These are phyloP conservation scores for Boulengerochromis microlepis DNA, from an alignment of 2,113 vertebrate species.

Conservation along the genomic window DNA sequence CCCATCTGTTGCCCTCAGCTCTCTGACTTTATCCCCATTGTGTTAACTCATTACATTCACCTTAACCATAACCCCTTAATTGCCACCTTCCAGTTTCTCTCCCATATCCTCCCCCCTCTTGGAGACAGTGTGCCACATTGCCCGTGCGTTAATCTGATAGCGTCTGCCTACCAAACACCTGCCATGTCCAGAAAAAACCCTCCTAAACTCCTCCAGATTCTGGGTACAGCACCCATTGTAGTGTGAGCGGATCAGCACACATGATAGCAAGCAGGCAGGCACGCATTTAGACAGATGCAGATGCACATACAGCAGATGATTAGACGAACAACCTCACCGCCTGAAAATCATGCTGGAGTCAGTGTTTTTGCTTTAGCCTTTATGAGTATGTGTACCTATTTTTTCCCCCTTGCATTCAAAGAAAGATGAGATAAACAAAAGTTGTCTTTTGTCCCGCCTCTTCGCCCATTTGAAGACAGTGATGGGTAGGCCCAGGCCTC, in stretches of 20 bases:
- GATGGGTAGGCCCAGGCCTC: conserved; percentile 49
- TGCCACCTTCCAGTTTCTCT: conserved; percentile 63
- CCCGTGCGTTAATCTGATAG: conserved; percentile 62
- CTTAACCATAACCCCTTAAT: conserved; percentile 70
- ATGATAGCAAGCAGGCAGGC: not conserved
- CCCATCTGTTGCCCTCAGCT: conserved; percentile 70
- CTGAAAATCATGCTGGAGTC: not conserved
- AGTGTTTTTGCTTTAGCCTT: not conserved
- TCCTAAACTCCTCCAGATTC: conserved; percentile 32
- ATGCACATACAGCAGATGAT: conserved; percentile 30
- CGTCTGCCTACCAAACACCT: conserved; percentile 68
- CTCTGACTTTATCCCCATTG: conserved; percentile 71
- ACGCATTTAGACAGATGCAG: conserved; percentile 24
- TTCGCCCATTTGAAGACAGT: conserved; percentile 40
- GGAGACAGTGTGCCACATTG: conserved; percentile 60
- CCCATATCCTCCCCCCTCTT: conserved; percentile 38
- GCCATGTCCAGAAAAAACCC: conserved; percentile 40
- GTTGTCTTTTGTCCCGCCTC: conserved; percentile 37
- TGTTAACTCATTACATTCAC: conserved; percentile 67
- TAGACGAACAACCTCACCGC: not conserved
- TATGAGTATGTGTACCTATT: not conserved
- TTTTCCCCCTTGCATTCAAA: not conserved
- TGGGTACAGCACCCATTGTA: conserved; percentile 4
- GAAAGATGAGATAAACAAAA: conserved; percentile 17
- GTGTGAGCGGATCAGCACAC: conserved; percentile 28